phyloP scores from a whole-genome alignment of 2,113 vertebrate species.

The Prunella fulvescens region DNA sequence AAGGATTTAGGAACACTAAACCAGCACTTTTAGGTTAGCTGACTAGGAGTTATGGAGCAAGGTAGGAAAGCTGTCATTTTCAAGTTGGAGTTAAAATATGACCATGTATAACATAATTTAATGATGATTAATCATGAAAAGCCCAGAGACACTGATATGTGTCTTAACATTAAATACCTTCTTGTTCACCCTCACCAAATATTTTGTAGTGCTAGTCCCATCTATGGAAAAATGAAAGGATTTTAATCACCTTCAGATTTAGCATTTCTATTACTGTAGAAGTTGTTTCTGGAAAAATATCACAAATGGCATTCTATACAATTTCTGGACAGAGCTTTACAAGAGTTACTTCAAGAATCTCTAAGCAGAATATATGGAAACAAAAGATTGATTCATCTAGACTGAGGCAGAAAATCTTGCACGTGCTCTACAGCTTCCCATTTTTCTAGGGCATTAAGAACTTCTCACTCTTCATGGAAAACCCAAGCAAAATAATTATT shows the following conservation, averaged over 20 bases:
- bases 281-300: not conserved
- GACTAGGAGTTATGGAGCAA: not conserved
- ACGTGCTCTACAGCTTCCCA: not conserved
- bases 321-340: not conserved
- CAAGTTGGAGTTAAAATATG: not conserved
- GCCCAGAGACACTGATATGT: not conserved
- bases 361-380: not conserved
- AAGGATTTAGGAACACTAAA: not conserved
- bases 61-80: not conserved
- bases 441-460: not conserved
- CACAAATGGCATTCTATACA: not conserved
- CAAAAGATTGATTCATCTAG: not conserved
- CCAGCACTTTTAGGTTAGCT: not conserved
- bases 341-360: not conserved
- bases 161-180: not conserved
- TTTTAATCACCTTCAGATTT: not conserved
- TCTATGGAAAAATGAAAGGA: not conserved
- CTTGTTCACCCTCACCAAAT: not conserved
- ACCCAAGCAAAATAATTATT: not conserved
- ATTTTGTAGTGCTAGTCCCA: not conserved
- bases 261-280: not conserved
- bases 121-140: not conserved
- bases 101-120: not conserved
- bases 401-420: not conserved
- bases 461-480: not conserved